phyloP scores from a whole-genome alignment of 2,888 invertebrate genomes.

The Orthosia cruda region DNA sequence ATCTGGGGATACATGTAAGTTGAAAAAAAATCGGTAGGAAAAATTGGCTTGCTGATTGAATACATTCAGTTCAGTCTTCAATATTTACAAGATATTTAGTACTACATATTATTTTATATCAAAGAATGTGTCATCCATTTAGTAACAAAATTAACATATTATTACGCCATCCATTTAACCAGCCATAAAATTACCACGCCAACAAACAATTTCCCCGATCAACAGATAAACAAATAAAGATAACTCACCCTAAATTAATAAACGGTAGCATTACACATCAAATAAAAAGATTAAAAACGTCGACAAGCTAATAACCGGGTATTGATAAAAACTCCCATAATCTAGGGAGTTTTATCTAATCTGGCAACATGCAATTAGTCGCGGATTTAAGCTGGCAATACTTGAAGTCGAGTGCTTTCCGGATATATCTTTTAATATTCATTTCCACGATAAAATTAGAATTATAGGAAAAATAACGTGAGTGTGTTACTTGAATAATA shows the following conservation, averaged over 20 bases:
- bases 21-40: no score
- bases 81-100: no score
- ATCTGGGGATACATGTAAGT: no score
- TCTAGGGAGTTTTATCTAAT: constrained; percentile 82
- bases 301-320: constrained; percentile 74
- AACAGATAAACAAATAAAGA: constrained; percentile 63
- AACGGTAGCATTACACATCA: constrained; percentile 80
- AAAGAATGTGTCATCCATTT: not conserved
- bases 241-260: constrained; percentile 80
- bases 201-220: constrained; percentile 36
- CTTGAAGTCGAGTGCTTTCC: constrained; percentile 71
- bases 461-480: not conserved
- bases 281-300: constrained; percentile 65
- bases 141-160: not conserved
- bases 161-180: constrained; percentile 5
- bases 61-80: no score
- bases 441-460: constrained; percentile 36
- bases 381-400: constrained; percentile 82
- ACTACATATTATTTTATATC: not conserved
- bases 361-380: constrained; percentile 86
- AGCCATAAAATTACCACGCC: constrained; percentile 22
- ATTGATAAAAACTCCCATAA: constrained; percentile 73
- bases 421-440: constrained; percentile 65
- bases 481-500: not conserved
- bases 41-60: no score